Evolutionary conservation across 2,888 invertebrate species (phyloP), one percentile per base, ranked within the genome.

Genomic region (Trissolcus japonicus): DNA sequence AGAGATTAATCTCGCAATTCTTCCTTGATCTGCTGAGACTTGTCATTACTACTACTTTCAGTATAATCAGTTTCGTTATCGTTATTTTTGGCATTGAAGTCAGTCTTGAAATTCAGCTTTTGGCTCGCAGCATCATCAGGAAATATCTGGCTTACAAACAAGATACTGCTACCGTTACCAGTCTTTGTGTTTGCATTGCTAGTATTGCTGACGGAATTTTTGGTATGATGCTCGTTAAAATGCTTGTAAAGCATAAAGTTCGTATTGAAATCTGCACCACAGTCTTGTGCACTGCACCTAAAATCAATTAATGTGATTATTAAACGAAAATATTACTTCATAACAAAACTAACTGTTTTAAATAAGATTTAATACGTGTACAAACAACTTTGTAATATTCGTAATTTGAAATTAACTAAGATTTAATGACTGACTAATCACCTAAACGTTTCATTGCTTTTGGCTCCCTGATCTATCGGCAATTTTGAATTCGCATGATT

Each of bases 51-150:
- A 11, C 35, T 81, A 69, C 61, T 81, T 69, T 86, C 85, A 21
- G 81, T 76, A 74, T 84, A 86, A 19, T 86, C 84, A 56, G 84
- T 85, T 75, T 83, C 75, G 78, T 84, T 84, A 83, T 82, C 80
- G 73, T 82, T 87, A 84, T 83, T 84, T 83, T 88, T 88, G 86
- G 86, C 85, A 85, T 88, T 86, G 79, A 87, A 87, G 80, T 88
- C 88, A 88, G 88, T 88, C 88, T 88, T 88, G 82, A 87, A 86
- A 82, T 87, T 88, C 84, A 78, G 79, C 83, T 83, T 85, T 67
- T 84, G 86, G 83, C 82, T 71, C 72, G 84, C 83, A 84, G 85
- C 80, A 78, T 86, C 85, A 76, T 85, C 82, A 57, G 83, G 84
- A 76, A 86, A 87, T 80, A 84, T 82, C 66, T 87, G 84, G 74